Base-by-base conservation (phyloP, 2,888 invertebrate genomes). In the Pandemis cinnamomeana region DNA sequence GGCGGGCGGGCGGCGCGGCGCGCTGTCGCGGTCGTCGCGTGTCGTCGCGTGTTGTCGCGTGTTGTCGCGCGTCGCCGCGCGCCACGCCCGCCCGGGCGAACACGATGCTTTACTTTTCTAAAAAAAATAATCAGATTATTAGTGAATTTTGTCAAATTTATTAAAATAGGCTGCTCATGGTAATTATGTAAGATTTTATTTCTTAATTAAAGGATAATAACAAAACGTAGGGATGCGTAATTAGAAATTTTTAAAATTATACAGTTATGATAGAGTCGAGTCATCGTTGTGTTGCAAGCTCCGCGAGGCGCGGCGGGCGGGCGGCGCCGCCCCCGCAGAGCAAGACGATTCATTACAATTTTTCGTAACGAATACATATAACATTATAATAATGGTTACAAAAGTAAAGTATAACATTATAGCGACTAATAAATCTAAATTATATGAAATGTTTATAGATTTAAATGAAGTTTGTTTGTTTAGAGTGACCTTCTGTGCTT, bases 361-460 rank as follows among this genome's bases (percentile, higher is more conserved):
- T 91, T 91, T 91, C 91, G 92, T 93, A 93, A 92, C 93, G 91
- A 93, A 92, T 93, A 93, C 93, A 93, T 93, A 92, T 92, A 93
- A 92, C 93, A 92, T 93, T 91, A 93, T 93, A 88, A 92, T 93
- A 93, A 93, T 91, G 92, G 93, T 93, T 94, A 93, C 92, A 93
- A 90, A 92, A 91, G 92, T 93, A 93, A 93, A 93, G 89, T 94
- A 93, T 94, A 92, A 94, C 94, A 94, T 93, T 93, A 93, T 94
- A 94, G 94, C 89, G 87, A 91, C 89, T 93, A 93, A 91, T 94
- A 91, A 92, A 93, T 93, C 91, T 93, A 94, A 94, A 93, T 93
- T 93, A 93, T 94, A 94, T 94, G 91, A 93, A 93, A 93, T 93
- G 93, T 94, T 93, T 94, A 94, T 94, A 94, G 93, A 93, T 91